Percentiles rank a stretch among this genome's conserved stretches.
phyloP scores from a whole-genome alignment of 2,113 vertebrate species.

The Periophthalmus modestus region DNA sequence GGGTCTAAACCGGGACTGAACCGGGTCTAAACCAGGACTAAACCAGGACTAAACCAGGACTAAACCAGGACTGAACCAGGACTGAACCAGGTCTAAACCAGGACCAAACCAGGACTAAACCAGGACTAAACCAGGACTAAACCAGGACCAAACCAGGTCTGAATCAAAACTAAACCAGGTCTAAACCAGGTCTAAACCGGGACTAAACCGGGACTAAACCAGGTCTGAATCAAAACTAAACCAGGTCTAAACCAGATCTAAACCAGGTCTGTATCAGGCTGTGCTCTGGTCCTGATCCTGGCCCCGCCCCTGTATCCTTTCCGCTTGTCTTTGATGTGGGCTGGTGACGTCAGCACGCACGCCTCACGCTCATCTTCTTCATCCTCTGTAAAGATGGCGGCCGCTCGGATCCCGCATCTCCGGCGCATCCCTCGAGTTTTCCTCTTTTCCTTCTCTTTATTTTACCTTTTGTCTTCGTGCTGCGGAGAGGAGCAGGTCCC shows the following conservation, averaged over 20 bases:
- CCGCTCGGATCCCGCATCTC: neutral
- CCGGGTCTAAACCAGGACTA: no score
- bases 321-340: constrained; percentile 9
- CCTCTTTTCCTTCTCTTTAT: constrained; percentile 27
- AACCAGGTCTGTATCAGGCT: no score
- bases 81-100: no score
- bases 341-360: constrained; percentile 23
- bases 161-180: neutral
- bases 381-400: constrained; percentile 66
- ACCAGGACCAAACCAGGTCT: no score
- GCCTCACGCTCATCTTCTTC: constrained; percentile 20
- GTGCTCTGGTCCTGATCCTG: neutral
- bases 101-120: no score
- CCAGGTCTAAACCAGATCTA: no score
- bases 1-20: no score
- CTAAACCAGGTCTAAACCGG: neutral
- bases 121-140: no score
- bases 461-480: neutral
- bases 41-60: no score
- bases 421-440: constrained; percentile 17
- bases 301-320: neutral
- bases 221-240: neutral
- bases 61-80: no score
- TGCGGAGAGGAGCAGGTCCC: constrained; percentile 78
- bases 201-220: neutral